Percentiles rank a stretch among this genome's conserved stretches.
Evolutionary conservation across 2,797 vertebrate species (phyloP).

Genomic region (Hypotaenidia philippensis): DNA sequence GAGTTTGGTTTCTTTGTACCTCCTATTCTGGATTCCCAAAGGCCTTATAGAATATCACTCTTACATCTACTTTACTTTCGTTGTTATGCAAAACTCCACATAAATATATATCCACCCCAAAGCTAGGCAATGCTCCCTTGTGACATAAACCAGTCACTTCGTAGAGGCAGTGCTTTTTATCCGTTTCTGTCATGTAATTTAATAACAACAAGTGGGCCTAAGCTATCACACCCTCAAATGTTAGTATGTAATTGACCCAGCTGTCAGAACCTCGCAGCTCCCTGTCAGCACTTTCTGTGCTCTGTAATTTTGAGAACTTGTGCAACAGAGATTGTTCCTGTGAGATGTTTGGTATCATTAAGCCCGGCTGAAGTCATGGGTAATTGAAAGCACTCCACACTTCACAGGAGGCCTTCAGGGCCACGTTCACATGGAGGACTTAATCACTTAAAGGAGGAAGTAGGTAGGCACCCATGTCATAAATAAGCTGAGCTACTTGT

Average conservation of each 20-base stretch:
- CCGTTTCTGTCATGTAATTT: background rate
- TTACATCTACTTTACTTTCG: background rate
- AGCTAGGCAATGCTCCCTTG: background rate
- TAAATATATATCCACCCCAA: background rate
- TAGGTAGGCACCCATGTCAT: background rate
- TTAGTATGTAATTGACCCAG: background rate
- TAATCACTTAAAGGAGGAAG: background rate
- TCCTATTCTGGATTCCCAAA: background rate
- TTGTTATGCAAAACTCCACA: background rate
- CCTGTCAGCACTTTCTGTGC: fast-evolving
- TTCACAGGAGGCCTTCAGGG: background rate
- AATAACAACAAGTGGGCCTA: background rate
- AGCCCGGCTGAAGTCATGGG: background rate
- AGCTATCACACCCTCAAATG: background rate
- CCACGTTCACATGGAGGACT: fast-evolving
- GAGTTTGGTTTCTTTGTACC: background rate
- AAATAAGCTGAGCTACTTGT: background rate
- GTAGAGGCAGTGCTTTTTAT: background rate
- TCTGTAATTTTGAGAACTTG: background rate
- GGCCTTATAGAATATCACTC: background rate
- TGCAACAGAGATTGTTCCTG: background rate
- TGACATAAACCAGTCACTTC: background rate
- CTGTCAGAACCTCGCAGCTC: background rate
- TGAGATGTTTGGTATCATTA: background rate
- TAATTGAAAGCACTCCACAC: background rate